These are phyloP conservation scores for Apis florea DNA, from an alignment of 1,140 invertebrate species.

Conservation along the genomic window DNA sequence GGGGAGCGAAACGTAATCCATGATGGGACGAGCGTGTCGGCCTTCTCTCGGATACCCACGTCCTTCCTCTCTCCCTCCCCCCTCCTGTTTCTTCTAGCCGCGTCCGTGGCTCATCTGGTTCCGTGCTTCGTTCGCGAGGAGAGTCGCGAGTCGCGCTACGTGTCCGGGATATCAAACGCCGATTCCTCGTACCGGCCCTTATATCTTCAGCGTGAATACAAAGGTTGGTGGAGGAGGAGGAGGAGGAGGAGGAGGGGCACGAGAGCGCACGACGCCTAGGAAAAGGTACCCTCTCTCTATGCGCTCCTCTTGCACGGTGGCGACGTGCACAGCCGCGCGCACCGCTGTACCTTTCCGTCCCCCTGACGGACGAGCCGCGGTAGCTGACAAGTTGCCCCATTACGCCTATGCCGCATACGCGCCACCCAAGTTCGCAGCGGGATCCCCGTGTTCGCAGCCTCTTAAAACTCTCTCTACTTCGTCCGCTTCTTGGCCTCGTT, in stretches of 20 bases:
- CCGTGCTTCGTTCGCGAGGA: slow-evolving; percentile 33
- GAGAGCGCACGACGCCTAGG: slow-evolving; percentile 28
- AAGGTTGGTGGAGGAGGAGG: slow-evolving; percentile 17
- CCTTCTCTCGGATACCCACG: slow-evolving; percentile 21
- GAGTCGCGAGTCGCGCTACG: slow-evolving; percentile 60
- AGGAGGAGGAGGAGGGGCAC: neutral
- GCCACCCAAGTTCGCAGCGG: slow-evolving; percentile 71
- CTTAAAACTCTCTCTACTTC: slow-evolving; percentile 62
- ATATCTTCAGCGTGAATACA: slow-evolving; percentile 60
- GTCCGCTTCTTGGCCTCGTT: slow-evolving; percentile 50
- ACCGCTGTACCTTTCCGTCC: slow-evolving; percentile 56
- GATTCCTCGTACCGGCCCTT: slow-evolving; percentile 61
- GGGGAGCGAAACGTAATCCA: slow-evolving; percentile 58
- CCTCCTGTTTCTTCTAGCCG: slow-evolving; percentile 43
- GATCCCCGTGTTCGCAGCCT: slow-evolving; percentile 68
- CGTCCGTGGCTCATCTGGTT: slow-evolving; percentile 19
- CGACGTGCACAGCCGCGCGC: neutral
- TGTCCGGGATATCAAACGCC: slow-evolving; percentile 70
- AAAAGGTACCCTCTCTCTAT: slow-evolving; percentile 29
- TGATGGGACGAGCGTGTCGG: slow-evolving; percentile 48
- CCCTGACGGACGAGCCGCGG: slow-evolving; percentile 71
- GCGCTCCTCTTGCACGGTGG: slow-evolving; percentile 1
- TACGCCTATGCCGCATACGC: slow-evolving; percentile 69
- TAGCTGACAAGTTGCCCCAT: slow-evolving; percentile 76
- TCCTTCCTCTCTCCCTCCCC: neutral